These are phyloP conservation scores for Riparia riparia DNA, from an alignment of 2,113 vertebrate genomes.

Conservation along the genomic window DNA sequence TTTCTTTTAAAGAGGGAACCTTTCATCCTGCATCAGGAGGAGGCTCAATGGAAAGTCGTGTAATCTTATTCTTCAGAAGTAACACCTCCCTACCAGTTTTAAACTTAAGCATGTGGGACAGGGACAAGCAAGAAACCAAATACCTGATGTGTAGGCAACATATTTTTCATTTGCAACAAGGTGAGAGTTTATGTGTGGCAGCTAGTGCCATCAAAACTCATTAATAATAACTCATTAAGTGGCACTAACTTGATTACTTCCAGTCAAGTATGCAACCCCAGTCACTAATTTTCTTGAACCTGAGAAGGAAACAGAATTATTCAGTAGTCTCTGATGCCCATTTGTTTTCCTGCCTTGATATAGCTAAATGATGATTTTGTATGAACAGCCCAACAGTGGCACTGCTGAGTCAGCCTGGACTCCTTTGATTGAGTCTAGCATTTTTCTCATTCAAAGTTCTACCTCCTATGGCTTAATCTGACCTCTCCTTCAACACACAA, in stretches of 20 bases:
- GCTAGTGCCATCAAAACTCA: constrained; percentile 4
- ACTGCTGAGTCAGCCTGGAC: neutral
- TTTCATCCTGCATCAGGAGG: neutral
- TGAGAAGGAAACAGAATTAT: neutral
- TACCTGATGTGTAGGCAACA: neutral
- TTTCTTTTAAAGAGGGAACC: neutral
- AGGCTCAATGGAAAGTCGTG: neutral
- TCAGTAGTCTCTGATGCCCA: neutral
- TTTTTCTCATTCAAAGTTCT: neutral
- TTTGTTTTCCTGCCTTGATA: neutral
- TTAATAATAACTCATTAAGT: neutral
- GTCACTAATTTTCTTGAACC: neutral
- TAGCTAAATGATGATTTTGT: neutral
- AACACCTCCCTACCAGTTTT: neutral
- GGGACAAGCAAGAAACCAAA: neutral
- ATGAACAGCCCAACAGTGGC: neutral
- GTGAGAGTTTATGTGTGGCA: neutral
- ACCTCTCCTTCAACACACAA: neutral
- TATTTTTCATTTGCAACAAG: neutral
- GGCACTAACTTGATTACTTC: neutral
- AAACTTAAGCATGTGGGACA: neutral
- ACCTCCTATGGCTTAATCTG: neutral
- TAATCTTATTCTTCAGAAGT: neutral
- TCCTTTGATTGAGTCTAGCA: neutral
- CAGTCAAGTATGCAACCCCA: neutral